These are phyloP conservation scores for Gallinago undulata DNA, from an alignment of 2,113 vertebrate genomes.

Conservation along the genomic window DNA sequence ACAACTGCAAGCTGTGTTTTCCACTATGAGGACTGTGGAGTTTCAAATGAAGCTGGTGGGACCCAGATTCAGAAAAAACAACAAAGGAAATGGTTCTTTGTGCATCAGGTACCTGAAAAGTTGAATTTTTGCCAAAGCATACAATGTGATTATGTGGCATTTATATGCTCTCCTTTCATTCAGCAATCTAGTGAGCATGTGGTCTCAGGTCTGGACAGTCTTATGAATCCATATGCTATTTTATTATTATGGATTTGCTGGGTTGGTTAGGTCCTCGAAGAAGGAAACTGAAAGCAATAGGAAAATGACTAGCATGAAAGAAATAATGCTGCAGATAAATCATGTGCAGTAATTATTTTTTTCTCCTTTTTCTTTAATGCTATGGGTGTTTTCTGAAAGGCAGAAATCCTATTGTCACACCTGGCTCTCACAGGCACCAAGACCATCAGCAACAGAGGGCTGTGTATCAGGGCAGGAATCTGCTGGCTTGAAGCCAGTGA, in stretches of 20 bases:
- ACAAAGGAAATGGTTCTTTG: background rate
- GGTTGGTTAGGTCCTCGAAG: background rate
- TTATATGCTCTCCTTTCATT: background rate
- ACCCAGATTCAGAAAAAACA: background rate
- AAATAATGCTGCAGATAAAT: background rate
- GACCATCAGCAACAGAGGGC: background rate
- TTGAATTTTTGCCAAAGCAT: background rate
- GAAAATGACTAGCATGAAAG: background rate
- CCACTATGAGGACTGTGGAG: background rate
- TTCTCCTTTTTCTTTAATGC: background rate
- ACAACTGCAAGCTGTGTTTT: background rate
- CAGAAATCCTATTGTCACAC: background rate
- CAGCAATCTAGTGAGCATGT: background rate
- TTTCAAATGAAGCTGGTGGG: background rate
- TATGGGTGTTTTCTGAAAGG: background rate
- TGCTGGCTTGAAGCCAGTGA: background rate
- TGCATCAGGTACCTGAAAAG: background rate
- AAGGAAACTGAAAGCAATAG: background rate
- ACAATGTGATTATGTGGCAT: background rate
- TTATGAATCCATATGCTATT: background rate
- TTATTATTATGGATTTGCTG: background rate
- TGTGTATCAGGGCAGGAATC: background rate
- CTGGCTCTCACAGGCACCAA: background rate
- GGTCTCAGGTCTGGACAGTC: background rate
- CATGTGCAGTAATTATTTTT: rapidly evolving